Evolutionary conservation across 2,797 vertebrate species (phyloP).

Genomic region (Sebastes iracundus): DNA sequence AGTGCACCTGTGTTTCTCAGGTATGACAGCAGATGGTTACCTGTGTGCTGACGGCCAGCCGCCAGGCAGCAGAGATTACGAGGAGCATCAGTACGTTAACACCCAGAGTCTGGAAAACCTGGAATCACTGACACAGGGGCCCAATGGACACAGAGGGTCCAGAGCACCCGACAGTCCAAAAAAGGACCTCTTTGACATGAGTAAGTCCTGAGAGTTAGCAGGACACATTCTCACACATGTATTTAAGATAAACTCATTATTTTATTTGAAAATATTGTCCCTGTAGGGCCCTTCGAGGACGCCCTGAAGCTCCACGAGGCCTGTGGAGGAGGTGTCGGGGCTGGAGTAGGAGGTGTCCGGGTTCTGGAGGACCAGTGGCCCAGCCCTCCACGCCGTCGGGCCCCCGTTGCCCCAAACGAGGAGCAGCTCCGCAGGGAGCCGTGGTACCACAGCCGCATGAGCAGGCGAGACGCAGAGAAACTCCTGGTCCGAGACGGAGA

Average conservation of each 20-base stretch:
- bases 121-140: constrained; percentile 48
- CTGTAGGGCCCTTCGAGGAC: constrained; percentile 93
- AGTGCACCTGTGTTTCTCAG: constrained; percentile 50
- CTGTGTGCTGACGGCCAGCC: constrained; percentile 88
- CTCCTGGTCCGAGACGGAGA: constrained; percentile 91
- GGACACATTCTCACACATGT: background rate
- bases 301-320: constrained; percentile 93
- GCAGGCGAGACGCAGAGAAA: constrained; percentile 91
- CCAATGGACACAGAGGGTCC: constrained; percentile 47
- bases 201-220: constrained; percentile 76
- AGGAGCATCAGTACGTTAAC: constrained; percentile 97
- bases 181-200: constrained; percentile 98
- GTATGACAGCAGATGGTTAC: constrained; percentile 87
- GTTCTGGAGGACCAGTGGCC: constrained; percentile 92
- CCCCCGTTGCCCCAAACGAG: constrained; percentile 93
- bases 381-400: constrained; percentile 91
- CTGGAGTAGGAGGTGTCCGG: constrained; percentile 47
- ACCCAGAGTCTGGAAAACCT: constrained; percentile 88
- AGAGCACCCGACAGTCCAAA: constrained; percentile 87
- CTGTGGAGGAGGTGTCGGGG: constrained; percentile 59
- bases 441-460: constrained; percentile 98
- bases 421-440: constrained; percentile 91
- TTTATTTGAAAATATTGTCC: background rate
- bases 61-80: constrained; percentile 86
- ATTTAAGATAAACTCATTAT: background rate